Conservation (phyloP, 2,888 invertebrate species). For the Metacarcinus magister region DNA sequence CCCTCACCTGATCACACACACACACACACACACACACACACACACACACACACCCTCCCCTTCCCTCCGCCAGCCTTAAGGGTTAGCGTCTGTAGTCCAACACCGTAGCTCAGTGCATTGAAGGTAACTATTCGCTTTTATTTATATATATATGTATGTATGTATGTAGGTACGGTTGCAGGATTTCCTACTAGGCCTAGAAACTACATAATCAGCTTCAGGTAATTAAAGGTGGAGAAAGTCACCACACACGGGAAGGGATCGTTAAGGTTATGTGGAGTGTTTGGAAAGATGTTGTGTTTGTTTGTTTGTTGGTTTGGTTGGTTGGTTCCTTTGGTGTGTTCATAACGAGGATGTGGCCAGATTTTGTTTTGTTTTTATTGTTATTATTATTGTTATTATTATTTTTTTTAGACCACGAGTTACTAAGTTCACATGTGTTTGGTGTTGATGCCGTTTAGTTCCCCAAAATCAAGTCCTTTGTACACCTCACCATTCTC, state of each 20-base stretch:
- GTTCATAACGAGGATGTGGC: neutral
- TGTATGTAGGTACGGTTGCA: neutral
- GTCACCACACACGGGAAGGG: neutral
- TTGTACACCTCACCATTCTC: too few relatives aligned
- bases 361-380: neutral
- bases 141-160: neutral
- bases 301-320: too few relatives aligned
- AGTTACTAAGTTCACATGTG: neutral
- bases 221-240: neutral
- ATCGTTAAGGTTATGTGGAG: too few relatives aligned
- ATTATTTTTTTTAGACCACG: neutral
- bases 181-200: neutral
- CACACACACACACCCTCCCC: neutral
- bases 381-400: too few relatives aligned
- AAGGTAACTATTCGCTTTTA: neutral
- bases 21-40: neutral
- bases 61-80: neutral
- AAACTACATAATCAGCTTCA: neutral
- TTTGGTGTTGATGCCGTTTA: neutral
- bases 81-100: neutral
- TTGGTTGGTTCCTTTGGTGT: too few relatives aligned
- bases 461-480: neutral
- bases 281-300: too few relatives aligned
- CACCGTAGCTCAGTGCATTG: neutral
- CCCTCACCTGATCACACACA: slow-evolving; percentile 61